phyloP scores from a whole-genome alignment of 1,140 invertebrate species.

The Daktulosphaira vitifoliae region DNA sequence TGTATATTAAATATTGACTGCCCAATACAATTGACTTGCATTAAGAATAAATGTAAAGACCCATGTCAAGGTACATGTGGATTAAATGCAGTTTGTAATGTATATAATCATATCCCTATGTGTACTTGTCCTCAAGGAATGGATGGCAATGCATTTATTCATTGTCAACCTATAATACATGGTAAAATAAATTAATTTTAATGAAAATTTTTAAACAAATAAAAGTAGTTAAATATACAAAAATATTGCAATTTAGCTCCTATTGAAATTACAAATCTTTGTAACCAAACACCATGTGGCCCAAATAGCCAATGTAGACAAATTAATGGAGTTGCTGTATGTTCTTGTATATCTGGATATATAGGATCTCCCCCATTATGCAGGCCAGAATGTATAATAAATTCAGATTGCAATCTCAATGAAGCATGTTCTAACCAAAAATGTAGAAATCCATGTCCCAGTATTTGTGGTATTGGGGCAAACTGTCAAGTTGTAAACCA shows the following conservation, averaged over 20 bases:
- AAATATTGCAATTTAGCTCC: too few species aligned
- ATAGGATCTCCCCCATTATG: conserved; percentile 61
- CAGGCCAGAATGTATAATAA: conserved; percentile 61
- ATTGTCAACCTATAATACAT: conserved; percentile 51
- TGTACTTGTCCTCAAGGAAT: conserved; percentile 59
- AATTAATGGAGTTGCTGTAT: conserved; percentile 47
- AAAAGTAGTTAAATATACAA: too few species aligned
- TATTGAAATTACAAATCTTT: conserved; percentile 44
- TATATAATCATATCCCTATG: conserved; percentile 61
- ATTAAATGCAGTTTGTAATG: conserved; percentile 56
- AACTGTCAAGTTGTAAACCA: conserved; percentile 51
- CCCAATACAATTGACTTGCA: conserved; percentile 55
- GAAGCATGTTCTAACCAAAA: conserved; percentile 62
- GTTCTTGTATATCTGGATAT: conserved; percentile 49
- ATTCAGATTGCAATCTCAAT: conserved; percentile 60
- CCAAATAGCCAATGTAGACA: conserved; percentile 50
- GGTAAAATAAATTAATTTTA: conserved; percentile 54
- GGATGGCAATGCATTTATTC: conserved; percentile 60
- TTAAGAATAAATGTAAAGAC: conserved; percentile 63
- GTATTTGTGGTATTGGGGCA: conserved; percentile 59
- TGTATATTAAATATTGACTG: conserved; percentile 57
- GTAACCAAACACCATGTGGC: conserved; percentile 59
- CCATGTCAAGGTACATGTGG: conserved; percentile 65
- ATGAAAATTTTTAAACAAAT: conserved; percentile 52
- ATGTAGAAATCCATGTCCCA: conserved; percentile 61